These are phyloP conservation scores for Xenopus petersii DNA, from an alignment of 2,797 vertebrate genomes.

Conservation along the genomic window DNA sequence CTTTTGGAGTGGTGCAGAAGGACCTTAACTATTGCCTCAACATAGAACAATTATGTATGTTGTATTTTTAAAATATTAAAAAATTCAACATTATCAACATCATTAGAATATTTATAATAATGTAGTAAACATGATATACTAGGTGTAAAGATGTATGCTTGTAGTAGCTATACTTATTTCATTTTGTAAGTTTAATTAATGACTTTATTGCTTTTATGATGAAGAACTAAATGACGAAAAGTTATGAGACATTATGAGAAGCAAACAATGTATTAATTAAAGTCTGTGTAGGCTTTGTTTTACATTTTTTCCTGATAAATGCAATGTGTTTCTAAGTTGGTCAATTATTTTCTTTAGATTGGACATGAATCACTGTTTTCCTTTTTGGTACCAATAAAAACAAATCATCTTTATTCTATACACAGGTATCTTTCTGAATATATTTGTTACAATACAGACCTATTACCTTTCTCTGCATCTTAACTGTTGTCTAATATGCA, in stretches of 20 bases:
- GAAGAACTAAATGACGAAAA: not conserved
- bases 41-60: too few relatives aligned
- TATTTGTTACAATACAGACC: too few relatives aligned
- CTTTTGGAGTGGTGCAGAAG: too few relatives aligned
- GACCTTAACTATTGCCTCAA: too few relatives aligned
- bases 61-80: too few relatives aligned
- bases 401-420: too few relatives aligned
- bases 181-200: not conserved
- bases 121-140: not conserved
- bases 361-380: constrained; percentile 1
- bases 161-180: not conserved
- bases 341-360: not conserved
- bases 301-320: constrained; percentile 8
- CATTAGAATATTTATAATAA: too few relatives aligned
- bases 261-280: not conserved
- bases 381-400: not conserved
- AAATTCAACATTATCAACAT: too few relatives aligned
- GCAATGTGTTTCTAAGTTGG: not conserved
- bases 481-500: too few relatives aligned
- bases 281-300: constrained; percentile 5
- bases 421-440: too few relatives aligned
- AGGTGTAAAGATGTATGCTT: not conserved
- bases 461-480: too few relatives aligned
- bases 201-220: not conserved
- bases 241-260: not conserved